Percentiles rank a stretch among this genome's conserved stretches.
These are phyloP conservation scores for Dynastes maya DNA, from an alignment of 2,888 invertebrate genomes.

Conservation along the genomic window DNA sequence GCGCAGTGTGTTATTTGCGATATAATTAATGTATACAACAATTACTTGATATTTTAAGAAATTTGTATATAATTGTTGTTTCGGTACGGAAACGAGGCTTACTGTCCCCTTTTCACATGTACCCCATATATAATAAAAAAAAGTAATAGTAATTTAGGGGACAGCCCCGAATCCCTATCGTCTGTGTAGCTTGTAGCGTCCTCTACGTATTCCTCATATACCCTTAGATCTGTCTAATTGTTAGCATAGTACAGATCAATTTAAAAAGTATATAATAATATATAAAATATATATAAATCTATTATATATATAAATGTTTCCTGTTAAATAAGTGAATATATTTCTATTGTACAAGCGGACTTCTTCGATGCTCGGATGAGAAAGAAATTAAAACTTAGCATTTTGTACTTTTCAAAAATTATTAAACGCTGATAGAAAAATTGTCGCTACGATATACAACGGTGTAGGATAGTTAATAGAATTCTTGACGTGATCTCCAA, in stretches of 20 bases:
- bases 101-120: slow-evolving; percentile 31
- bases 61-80: slow-evolving; percentile 70
- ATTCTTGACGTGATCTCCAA: slow-evolving; percentile 1
- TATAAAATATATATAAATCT: slow-evolving; percentile 65
- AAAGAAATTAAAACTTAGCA: slow-evolving; percentile 34
- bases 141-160: slow-evolving; percentile 27
- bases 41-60: slow-evolving; percentile 67
- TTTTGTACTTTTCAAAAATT: slow-evolving; percentile 31
- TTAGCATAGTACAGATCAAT: slow-evolving; percentile 70
- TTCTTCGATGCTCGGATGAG: slow-evolving; percentile 39
- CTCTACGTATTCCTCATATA: slow-evolving; percentile 69
- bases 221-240: slow-evolving; percentile 70
- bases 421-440: slow-evolving; percentile 10
- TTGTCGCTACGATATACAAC: not conserved
- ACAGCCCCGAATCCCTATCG: slow-evolving; percentile 35
- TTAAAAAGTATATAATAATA: slow-evolving; percentile 52
- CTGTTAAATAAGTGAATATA: slow-evolving; percentile 71
- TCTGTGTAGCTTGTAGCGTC: slow-evolving; percentile 69
- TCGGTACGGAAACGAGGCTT: slow-evolving; percentile 58
- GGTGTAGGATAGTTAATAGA: slow-evolving; percentile 22
- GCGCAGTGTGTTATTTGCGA: slow-evolving; percentile 63
- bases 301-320: slow-evolving; percentile 70
- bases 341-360: slow-evolving; percentile 62
- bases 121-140: slow-evolving; percentile 23
- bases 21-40: slow-evolving; percentile 67